phyloP scores from a whole-genome alignment of 2,113 vertebrate species.

The Centropus bengalensis region DNA sequence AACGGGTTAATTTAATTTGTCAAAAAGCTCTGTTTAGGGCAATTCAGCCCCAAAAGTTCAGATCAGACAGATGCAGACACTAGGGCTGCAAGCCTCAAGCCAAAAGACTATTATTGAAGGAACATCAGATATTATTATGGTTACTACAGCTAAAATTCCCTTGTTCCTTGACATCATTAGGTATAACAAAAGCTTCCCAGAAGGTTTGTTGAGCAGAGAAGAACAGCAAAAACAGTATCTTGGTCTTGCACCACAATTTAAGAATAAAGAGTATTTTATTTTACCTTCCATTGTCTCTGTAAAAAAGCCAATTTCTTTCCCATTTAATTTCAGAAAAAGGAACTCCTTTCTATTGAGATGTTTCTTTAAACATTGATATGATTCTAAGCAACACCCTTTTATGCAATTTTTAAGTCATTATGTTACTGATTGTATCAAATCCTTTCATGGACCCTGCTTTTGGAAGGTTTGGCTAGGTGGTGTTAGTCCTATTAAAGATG shows the following conservation, averaged over 20 bases:
- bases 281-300: background rate
- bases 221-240: slow-evolving; percentile 55
- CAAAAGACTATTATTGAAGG: slow-evolving; percentile 60
- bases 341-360: background rate
- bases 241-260: slow-evolving; percentile 27
- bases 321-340: background rate
- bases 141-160: slow-evolving; percentile 69
- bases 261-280: slow-evolving; percentile 43
- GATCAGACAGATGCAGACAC: slow-evolving; percentile 62
- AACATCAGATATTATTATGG: slow-evolving; percentile 61
- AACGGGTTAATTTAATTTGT: background rate
- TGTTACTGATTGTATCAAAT: background rate
- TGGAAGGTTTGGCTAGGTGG: background rate
- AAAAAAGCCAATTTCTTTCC: background rate
- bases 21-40: slow-evolving; percentile 20
- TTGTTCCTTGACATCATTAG: slow-evolving; percentile 67
- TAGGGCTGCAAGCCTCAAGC: slow-evolving; percentile 46
- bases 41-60: slow-evolving; percentile 57
- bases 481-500: background rate
- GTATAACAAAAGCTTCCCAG: slow-evolving; percentile 59
- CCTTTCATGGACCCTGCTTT: background rate
- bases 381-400: background rate
- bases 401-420: background rate
- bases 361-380: background rate
- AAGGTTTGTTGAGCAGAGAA: slow-evolving; percentile 44